Conservation (phyloP, 2,888 invertebrate species). For the Incurvaria masculella region DNA sequence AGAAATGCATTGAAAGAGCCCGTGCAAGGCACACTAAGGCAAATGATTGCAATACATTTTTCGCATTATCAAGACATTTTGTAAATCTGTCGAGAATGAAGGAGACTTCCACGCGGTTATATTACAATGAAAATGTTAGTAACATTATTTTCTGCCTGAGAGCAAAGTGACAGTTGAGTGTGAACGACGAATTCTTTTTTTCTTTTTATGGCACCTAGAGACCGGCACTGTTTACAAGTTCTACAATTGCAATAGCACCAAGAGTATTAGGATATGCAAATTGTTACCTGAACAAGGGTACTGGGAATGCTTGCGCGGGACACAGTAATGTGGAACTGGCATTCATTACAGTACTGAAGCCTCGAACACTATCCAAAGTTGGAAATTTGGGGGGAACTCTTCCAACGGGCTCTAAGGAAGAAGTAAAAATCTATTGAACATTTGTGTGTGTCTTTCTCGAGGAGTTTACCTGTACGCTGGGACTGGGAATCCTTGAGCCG, state of each 20-base stretch:
- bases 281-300: slow-evolving; percentile 61
- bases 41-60: slow-evolving; percentile 41
- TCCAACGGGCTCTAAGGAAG: slow-evolving; percentile 56
- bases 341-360: slow-evolving; percentile 46
- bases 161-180: slow-evolving; percentile 59
- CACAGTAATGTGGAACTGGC: slow-evolving; percentile 63
- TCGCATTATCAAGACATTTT: slow-evolving; percentile 57
- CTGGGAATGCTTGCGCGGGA: slow-evolving; percentile 67
- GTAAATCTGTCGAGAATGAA: slow-evolving; percentile 60
- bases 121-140: slow-evolving; percentile 28
- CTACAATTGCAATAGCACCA: slow-evolving; percentile 43
- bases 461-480: slow-evolving; percentile 22
- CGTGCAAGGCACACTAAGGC: slow-evolving; percentile 63
- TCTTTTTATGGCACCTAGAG: slow-evolving; percentile 63
- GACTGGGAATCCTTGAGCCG: slow-evolving; percentile 53
- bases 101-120: slow-evolving; percentile 63
- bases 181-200: slow-evolving; percentile 43
- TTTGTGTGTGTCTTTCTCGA: too few species aligned
- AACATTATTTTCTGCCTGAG: slow-evolving; percentile 54
- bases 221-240: slow-evolving; percentile 68
- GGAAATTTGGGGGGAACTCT: slow-evolving; percentile 69
- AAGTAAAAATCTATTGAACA: slow-evolving; percentile 7
- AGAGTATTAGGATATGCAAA: background rate
- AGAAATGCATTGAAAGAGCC: slow-evolving; percentile 62
- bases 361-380: slow-evolving; percentile 62